phyloP scores from a whole-genome alignment of 2,888 invertebrate genomes.

The Chaetogeoica ovagalla region DNA sequence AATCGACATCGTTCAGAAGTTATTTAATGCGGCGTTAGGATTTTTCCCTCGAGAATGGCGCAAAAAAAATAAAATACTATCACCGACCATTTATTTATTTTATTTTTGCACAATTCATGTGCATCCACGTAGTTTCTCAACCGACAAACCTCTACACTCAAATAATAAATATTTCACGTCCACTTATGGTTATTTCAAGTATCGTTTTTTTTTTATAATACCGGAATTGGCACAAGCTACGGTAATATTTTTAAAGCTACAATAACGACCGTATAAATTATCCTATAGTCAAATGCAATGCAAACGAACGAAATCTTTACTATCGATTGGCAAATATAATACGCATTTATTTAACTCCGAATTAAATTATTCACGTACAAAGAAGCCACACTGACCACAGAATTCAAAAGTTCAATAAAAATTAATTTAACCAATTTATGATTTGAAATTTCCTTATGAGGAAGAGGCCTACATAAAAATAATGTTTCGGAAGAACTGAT shows the following conservation, averaged over 20 bases:
- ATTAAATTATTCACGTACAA: no score
- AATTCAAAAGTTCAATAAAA: no score
- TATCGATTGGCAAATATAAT: not conserved
- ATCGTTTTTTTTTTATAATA: constrained; percentile 7
- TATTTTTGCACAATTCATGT: not conserved
- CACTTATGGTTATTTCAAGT: constrained; percentile 45
- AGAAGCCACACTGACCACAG: no score
- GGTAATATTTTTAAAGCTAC: not conserved
- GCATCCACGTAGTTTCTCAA: constrained; percentile 14
- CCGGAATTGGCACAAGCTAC: not conserved
- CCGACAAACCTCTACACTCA: not conserved
- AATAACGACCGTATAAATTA: constrained; percentile 8
- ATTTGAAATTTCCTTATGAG: no score
- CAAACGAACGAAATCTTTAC: constrained; percentile 2
- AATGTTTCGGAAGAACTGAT: no score
- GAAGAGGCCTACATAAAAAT: no score
- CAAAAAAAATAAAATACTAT: constrained; percentile 7
- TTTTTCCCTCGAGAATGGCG: constrained; percentile 30
- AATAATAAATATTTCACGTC: constrained; percentile 31
- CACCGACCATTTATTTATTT: not conserved
- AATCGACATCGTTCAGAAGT: constrained; percentile 52
- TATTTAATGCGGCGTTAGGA: constrained; percentile 45
- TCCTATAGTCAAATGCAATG: not conserved
- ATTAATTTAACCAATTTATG: no score
- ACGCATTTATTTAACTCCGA: no score